Evolutionary conservation across 2,797 vertebrate genomes (phyloP).

Genomic region (Enteromius fasciolatus): DNA sequence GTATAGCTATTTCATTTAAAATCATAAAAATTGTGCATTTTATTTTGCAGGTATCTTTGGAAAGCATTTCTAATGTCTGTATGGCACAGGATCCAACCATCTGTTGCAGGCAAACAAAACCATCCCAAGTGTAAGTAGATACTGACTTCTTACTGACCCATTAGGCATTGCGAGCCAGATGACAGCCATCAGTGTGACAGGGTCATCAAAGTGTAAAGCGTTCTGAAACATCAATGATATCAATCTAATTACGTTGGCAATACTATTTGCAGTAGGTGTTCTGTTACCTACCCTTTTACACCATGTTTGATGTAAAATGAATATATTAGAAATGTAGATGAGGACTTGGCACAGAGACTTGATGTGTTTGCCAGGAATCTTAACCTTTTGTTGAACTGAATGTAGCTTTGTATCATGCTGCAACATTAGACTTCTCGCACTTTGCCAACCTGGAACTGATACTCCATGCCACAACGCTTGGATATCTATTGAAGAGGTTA

Average conservation of each 20-base stretch:
- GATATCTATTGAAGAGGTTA: slow-evolving; percentile 27
- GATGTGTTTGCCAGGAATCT: slow-evolving; percentile 41
- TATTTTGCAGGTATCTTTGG: slow-evolving; percentile 39
- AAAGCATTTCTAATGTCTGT: slow-evolving; percentile 19
- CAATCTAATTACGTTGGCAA: not conserved
- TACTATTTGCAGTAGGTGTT: not conserved
- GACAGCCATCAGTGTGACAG: slow-evolving; percentile 35
- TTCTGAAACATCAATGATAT: slow-evolving; percentile 11
- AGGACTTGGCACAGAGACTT: slow-evolving; percentile 30
- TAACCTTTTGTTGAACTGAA: slow-evolving; percentile 60
- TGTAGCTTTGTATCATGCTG: slow-evolving; percentile 49
- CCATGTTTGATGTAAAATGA: slow-evolving; percentile 21
- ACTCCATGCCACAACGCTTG: slow-evolving; percentile 26
- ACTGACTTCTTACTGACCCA: slow-evolving; percentile 43
- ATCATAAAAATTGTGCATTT: not conserved
- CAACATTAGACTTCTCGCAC: slow-evolving; percentile 49
- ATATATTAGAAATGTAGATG: slow-evolving; percentile 47
- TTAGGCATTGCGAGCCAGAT: slow-evolving; percentile 39
- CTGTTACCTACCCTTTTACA: slow-evolving; percentile 25
- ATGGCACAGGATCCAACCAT: slow-evolving; percentile 37
- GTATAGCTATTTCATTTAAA: not conserved
- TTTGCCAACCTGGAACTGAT: slow-evolving; percentile 45
- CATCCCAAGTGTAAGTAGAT: slow-evolving; percentile 59
- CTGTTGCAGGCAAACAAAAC: slow-evolving; percentile 41
- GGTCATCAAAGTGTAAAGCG: slow-evolving; percentile 34